These are phyloP conservation scores for Polyodon spathula DNA, from an alignment of 2,113 vertebrate genomes.

Conservation along the genomic window DNA sequence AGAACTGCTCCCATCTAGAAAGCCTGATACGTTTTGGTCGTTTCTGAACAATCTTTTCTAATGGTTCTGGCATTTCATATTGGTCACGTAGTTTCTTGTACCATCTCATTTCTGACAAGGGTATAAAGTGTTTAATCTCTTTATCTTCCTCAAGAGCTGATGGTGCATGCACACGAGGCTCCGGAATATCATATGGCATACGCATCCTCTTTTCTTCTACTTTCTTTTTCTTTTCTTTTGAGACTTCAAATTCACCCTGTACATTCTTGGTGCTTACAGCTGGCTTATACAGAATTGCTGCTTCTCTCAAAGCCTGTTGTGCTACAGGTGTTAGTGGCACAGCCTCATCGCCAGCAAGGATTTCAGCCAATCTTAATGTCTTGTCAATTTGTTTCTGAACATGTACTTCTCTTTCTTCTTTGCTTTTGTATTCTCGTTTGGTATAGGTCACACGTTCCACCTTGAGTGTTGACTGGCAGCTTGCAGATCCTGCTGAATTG, in stretches of 20 bases:
- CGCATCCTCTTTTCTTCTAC: conserved; percentile 77
- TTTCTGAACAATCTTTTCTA: conserved; percentile 80
- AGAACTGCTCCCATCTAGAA: conserved; percentile 96
- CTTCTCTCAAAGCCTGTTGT: conserved; percentile 84
- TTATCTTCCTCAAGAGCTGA: conserved; percentile 75
- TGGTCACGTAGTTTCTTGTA: conserved; percentile 93
- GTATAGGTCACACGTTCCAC: conserved; percentile 77
- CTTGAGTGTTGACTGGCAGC: conserved; percentile 87
- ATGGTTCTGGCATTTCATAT: conserved; percentile 90
- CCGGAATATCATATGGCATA: conserved; percentile 87
- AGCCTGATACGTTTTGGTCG: conserved; percentile 91
- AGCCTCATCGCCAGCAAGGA: conserved; percentile 70
- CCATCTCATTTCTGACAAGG: conserved; percentile 97
- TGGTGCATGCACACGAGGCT: conserved; percentile 62
- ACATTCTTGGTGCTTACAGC: conserved; percentile 80
- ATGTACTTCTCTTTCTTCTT: conserved; percentile 60
- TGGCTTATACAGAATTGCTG: conserved; percentile 83
- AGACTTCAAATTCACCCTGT: conserved; percentile 77
- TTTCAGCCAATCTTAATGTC: conserved; percentile 83
- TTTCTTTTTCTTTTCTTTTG: conserved; percentile 67
- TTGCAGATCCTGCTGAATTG: conserved; percentile 89
- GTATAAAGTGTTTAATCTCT: conserved; percentile 83
- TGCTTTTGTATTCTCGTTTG: conserved; percentile 75
- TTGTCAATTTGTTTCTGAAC: conserved; percentile 77
- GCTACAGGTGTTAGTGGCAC: conserved; percentile 75